Percentiles rank a stretch among this genome's conserved stretches.
Conservation (phyloP, 2,113 vertebrate genomes). For the Puffinus mauretanicus region DNA sequence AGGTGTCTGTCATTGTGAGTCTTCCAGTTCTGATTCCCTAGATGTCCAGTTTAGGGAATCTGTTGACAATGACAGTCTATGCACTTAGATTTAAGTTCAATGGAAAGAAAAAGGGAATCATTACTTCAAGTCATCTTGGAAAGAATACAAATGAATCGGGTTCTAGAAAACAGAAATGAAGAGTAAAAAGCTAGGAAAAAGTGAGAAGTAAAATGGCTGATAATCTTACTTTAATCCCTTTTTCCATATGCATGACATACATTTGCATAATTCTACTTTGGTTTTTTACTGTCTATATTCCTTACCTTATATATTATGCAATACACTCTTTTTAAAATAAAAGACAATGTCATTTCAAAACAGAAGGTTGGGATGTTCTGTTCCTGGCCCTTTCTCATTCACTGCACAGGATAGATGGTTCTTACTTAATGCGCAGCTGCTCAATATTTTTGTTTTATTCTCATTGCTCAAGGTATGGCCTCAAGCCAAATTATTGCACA, state of each 20-base stretch:
- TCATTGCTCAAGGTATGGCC: background rate
- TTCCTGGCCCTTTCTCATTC: background rate
- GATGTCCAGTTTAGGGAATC: background rate
- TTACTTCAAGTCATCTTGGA: background rate
- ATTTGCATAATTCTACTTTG: background rate
- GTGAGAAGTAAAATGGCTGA: background rate
- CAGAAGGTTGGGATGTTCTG: background rate
- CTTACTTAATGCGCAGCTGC: background rate
- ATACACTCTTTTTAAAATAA: background rate
- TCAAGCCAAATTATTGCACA: background rate
- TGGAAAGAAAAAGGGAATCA: background rate
- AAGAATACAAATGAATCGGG: background rate
- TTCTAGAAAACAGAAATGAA: background rate
- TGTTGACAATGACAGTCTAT: background rate
- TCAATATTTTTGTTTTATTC: slow-evolving; percentile 17
- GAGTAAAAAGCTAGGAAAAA: background rate
- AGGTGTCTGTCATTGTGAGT: background rate
- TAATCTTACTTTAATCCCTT: background rate
- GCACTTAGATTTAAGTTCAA: background rate
- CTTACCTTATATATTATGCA: background rate
- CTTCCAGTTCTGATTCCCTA: background rate
- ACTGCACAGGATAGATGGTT: background rate
- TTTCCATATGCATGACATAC: background rate
- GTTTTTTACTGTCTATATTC: background rate
- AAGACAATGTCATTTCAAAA: background rate